Percentiles rank a stretch among this genome's conserved stretches.
phyloP scores from a whole-genome alignment of 2,113 vertebrate genomes.

The Leucopsar rothschildi region DNA sequence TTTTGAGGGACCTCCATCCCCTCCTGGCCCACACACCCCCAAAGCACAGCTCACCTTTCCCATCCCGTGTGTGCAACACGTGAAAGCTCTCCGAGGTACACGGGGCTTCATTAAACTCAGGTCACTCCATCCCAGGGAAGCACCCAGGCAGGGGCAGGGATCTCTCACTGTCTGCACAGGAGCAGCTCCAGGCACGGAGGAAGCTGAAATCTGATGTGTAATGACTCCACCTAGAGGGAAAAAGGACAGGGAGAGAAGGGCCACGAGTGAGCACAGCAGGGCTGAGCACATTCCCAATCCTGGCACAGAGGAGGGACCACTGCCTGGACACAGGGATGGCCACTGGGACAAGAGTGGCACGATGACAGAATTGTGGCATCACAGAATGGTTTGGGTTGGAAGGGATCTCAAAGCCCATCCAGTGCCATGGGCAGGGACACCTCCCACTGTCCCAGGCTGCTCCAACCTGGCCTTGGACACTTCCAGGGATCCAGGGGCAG shows the following conservation, averaged over 20 bases:
- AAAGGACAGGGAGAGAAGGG: accelerated
- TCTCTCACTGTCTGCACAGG: accelerated
- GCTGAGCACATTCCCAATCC: accelerated
- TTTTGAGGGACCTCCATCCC: accelerated
- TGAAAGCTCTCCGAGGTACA: accelerated
- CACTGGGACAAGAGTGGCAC: background rate
- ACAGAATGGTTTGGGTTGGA: background rate
- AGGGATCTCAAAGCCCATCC: background rate
- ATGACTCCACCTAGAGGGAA: slow-evolving; percentile 33
- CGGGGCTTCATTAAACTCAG: background rate
- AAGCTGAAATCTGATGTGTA: background rate
- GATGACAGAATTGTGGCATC: background rate
- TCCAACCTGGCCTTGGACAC: background rate
- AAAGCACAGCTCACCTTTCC: background rate
- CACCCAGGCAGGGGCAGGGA: background rate
- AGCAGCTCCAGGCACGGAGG: accelerated
- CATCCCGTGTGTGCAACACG: accelerated
- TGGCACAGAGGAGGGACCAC: accelerated
- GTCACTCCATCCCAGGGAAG: background rate
- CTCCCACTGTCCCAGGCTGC: accelerated
- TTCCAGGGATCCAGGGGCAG: background rate
- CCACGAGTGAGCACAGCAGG: background rate
- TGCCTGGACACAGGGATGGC: background rate
- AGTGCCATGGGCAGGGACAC: background rate
- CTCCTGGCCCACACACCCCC: background rate